Conservation (phyloP, 2,797 vertebrate species). For the Pelochelys cantorii region DNA sequence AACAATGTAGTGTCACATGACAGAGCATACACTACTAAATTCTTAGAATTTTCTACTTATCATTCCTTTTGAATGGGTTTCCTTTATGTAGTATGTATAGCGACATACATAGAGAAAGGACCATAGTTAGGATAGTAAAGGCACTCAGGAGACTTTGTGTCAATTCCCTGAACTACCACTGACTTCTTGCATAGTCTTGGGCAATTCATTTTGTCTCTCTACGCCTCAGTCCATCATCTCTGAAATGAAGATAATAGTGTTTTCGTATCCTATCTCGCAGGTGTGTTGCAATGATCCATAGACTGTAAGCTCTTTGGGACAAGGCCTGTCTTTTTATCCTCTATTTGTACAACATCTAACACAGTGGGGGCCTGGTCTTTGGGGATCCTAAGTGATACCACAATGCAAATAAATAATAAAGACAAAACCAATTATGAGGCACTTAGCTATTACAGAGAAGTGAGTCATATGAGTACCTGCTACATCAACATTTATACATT, state of each 20-base stretch:
- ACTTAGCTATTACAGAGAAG: conserved; percentile 42
- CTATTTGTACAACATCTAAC: neutral
- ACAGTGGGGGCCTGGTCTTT: neutral
- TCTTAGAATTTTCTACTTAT: neutral
- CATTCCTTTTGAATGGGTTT: neutral
- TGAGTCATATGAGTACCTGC: conserved; percentile 41
- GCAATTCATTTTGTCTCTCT: neutral
- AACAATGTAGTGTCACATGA: neutral
- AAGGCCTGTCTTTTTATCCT: neutral
- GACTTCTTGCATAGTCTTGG: accelerated
- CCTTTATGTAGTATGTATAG: neutral
- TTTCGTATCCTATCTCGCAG: neutral
- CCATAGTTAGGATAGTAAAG: neutral
- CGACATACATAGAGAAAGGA: neutral
- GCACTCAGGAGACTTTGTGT: neutral
- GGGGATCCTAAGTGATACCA: neutral
- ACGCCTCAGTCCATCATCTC: neutral
- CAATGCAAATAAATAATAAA: neutral
- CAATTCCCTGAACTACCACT: accelerated
- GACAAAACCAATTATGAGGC: conserved; percentile 60
- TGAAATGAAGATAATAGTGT: neutral
- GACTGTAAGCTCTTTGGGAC: neutral
- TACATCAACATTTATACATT: neutral
- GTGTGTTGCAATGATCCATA: neutral
- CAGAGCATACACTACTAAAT: neutral